These are phyloP conservation scores for Drosophila bifasciata DNA, from an alignment of 1,140 invertebrate genomes.

Conservation along the genomic window DNA sequence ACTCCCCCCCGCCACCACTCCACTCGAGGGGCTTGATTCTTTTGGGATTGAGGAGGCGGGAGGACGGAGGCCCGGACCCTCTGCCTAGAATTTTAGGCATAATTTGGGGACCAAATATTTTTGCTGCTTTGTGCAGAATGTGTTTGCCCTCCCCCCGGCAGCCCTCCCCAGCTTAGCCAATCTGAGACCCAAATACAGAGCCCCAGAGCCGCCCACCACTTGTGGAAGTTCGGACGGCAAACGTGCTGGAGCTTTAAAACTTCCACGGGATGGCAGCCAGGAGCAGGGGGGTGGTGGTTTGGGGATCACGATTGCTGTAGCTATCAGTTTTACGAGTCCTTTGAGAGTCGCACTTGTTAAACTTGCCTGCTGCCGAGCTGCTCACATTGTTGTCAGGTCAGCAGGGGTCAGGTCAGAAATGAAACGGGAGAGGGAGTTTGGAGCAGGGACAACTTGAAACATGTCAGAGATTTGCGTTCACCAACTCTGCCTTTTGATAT, in stretches of 20 bases:
- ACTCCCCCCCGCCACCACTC: no score
- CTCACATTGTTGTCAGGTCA: slow-evolving; percentile 35
- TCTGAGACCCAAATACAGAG: slow-evolving; percentile 9
- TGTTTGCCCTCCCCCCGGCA: slow-evolving; percentile 28
- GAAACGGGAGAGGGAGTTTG: slow-evolving; percentile 1
- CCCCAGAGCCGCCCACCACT: slow-evolving; percentile 50
- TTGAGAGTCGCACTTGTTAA: slow-evolving; percentile 72
- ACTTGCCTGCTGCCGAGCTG: slow-evolving; percentile 45
- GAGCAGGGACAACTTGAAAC: slow-evolving; percentile 45
- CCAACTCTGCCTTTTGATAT: slow-evolving; percentile 80
- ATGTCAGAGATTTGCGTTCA: slow-evolving; percentile 75
- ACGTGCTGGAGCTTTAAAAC: slow-evolving; percentile 74
- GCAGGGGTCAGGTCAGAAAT: slow-evolving; percentile 4
- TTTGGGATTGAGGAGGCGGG: background rate
- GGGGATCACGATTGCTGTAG: slow-evolving; percentile 20
- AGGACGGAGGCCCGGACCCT: no score
- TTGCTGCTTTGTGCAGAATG: slow-evolving; percentile 59
- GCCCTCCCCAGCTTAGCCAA: slow-evolving; percentile 7
- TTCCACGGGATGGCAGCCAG: slow-evolving; percentile 21
- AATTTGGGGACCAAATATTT: slow-evolving; percentile 77
- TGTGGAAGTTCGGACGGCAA: slow-evolving; percentile 66
- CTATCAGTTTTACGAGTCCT: slow-evolving; percentile 80
- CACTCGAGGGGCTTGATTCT: slow-evolving; percentile 13
- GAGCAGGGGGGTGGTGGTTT: slow-evolving; percentile 8
- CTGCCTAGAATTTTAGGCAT: slow-evolving; percentile 61